Evolutionary conservation across 2,797 vertebrate species (phyloP).

Genomic region (Clarias fuscus): DNA sequence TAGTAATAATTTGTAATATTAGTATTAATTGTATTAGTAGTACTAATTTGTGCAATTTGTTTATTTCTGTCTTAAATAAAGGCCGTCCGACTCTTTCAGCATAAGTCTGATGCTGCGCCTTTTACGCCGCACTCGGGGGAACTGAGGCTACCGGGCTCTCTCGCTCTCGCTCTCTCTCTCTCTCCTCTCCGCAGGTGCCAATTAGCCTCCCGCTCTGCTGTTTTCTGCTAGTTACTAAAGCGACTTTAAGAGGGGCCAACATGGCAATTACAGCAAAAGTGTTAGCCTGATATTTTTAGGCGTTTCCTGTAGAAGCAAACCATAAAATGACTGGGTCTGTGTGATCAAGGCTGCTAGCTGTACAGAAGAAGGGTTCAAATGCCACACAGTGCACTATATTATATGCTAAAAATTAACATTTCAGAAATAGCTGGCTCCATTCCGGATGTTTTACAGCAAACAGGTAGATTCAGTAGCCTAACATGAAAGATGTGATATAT

Average conservation of each 20-base stretch:
- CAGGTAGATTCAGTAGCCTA: constrained; percentile 1
- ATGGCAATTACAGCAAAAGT: constrained; percentile 75
- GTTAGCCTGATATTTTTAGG: constrained; percentile 76
- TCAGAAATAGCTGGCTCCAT: constrained; percentile 28
- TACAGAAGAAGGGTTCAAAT: constrained; percentile 21
- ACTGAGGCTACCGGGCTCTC: not conserved
- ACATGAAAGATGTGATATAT: constrained; percentile 35
- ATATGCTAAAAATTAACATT: constrained; percentile 34
- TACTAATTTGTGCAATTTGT: not conserved
- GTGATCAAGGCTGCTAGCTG: constrained; percentile 31
- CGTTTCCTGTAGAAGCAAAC: constrained; percentile 72
- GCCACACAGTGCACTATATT: constrained; percentile 27
- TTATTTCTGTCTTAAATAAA: not conserved
- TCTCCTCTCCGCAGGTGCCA: constrained; percentile 71
- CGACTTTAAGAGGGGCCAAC: constrained; percentile 74
- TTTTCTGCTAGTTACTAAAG: constrained; percentile 72
- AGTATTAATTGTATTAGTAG: not conserved
- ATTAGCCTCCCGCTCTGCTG: constrained; percentile 77
- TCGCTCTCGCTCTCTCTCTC: constrained; percentile 57
- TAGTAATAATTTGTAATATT: not conserved
- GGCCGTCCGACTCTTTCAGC: not conserved
- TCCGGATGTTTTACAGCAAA: constrained; percentile 29
- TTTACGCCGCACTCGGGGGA: not conserved
- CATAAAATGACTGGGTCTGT: constrained; percentile 48
- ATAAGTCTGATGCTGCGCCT: not conserved